Percentiles rank a stretch among this genome's conserved stretches.
Evolutionary conservation across 2,113 vertebrate species (phyloP).

Genomic region (Calidris pugnax): DNA sequence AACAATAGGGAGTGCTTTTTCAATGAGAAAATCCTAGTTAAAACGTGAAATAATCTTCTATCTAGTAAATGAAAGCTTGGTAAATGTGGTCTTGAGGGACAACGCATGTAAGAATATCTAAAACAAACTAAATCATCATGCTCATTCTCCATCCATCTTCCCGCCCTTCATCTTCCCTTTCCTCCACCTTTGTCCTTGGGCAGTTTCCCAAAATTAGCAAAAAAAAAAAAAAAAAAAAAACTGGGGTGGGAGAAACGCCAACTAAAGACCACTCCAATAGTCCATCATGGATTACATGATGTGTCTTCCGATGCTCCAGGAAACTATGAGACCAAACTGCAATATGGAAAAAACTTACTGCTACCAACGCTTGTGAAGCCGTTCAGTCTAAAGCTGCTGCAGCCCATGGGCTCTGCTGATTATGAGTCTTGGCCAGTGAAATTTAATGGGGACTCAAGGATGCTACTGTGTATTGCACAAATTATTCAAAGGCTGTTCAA

Average conservation of each 20-base stretch:
- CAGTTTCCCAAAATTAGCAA: background rate
- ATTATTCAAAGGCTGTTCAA: slow-evolving; percentile 22
- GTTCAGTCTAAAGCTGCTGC: background rate
- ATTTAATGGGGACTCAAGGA: background rate
- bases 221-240: background rate
- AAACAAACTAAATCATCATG: background rate
- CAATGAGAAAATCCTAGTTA: background rate
- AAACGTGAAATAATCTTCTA: background rate
- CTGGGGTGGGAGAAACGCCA: background rate
- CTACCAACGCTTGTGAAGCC: background rate
- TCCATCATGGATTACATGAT: background rate
- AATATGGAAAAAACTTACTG: background rate
- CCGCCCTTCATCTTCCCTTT: background rate
- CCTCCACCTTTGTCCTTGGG: background rate
- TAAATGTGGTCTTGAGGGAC: background rate
- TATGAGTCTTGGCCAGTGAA: background rate
- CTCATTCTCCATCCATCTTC: background rate
- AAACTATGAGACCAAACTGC: background rate
- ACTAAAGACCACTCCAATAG: background rate
- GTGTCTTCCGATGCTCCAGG: background rate
- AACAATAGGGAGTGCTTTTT: background rate
- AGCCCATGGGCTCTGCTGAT: background rate
- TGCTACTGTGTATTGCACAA: background rate
- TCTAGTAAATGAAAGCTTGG: background rate
- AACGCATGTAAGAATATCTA: background rate